Percentiles rank a stretch among this genome's conserved stretches.
These are phyloP conservation scores for Anoplopoma fimbria DNA, from an alignment of 2,113 vertebrate genomes.

Conservation along the genomic window DNA sequence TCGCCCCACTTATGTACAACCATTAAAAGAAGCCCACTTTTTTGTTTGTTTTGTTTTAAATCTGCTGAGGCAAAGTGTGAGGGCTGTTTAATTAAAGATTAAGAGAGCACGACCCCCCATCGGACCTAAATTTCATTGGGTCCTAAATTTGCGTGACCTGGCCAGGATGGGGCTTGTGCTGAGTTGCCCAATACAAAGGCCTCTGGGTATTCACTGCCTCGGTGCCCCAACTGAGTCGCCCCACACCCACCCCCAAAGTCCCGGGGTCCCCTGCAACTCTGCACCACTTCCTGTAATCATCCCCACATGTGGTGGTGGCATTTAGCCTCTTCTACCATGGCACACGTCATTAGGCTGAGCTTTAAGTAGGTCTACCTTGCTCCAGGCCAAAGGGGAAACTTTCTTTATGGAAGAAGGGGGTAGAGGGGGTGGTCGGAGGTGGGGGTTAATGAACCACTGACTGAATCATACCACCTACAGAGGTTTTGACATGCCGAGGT, in stretches of 20 bases:
- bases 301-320: conserved; percentile 83
- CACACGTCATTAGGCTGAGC: conserved; percentile 83
- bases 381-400: conserved; percentile 76
- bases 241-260: conserved; percentile 50
- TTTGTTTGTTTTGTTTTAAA: conserved; percentile 29
- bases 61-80: conserved; percentile 44
- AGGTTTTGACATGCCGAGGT: conserved; percentile 80
- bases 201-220: conserved; percentile 76
- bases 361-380: conserved; percentile 80
- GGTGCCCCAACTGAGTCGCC: conserved; percentile 67
- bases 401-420: conserved; percentile 70
- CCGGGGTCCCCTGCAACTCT: conserved; percentile 75
- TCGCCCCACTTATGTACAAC: background rate
- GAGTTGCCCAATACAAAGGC: conserved; percentile 77
- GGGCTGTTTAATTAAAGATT: conserved; percentile 78
- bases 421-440: conserved; percentile 56
- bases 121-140: conserved; percentile 64
- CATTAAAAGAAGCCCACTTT: conserved; percentile 10
- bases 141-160: conserved; percentile 81
- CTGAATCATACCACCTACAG: conserved; percentile 80
- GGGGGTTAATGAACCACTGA: conserved; percentile 76
- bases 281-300: conserved; percentile 84
- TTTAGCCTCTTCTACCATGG: conserved; percentile 75
- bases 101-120: conserved; percentile 66
- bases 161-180: conserved; percentile 75